Percentiles rank a stretch among this genome's conserved stretches.
phyloP scores from a whole-genome alignment of 2,797 vertebrate species.

The Semotilus atromaculatus region DNA sequence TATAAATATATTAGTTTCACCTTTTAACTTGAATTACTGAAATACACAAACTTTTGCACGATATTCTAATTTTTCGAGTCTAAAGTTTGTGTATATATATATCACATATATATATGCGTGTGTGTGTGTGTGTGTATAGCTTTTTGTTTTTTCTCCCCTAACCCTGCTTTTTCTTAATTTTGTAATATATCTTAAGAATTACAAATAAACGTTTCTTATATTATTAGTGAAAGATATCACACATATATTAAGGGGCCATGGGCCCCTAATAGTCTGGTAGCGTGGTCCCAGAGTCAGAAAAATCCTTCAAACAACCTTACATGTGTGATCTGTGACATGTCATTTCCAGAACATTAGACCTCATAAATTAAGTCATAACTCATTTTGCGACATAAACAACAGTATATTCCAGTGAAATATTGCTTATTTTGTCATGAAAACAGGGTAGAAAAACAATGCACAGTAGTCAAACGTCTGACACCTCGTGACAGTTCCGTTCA shows the following conservation, averaged over 20 bases:
- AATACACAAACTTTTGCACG: too few species aligned
- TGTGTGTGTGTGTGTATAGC: too few species aligned
- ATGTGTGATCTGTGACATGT: background rate
- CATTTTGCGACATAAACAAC: background rate
- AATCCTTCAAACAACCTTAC: background rate
- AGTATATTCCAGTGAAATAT: background rate
- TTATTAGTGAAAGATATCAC: background rate
- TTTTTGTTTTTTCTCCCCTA: background rate
- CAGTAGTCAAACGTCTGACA: constrained; percentile 7
- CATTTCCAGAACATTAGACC: background rate
- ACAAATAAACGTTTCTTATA: background rate
- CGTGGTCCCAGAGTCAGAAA: background rate
- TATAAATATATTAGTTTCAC: too few species aligned
- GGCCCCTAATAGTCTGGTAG: background rate
- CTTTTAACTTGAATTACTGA: too few species aligned
- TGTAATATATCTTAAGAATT: background rate
- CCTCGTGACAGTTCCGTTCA: constrained; percentile 19
- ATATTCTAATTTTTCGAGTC: too few species aligned
- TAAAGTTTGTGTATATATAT: too few species aligned
- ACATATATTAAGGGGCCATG: background rate
- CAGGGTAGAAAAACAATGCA: constrained; percentile 19
- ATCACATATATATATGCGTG: too few species aligned
- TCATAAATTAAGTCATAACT: background rate
- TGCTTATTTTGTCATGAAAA: background rate
- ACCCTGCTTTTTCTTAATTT: background rate